These are phyloP conservation scores for Bombycilla garrulus DNA, from an alignment of 2,113 vertebrate species.

Conservation along the genomic window DNA sequence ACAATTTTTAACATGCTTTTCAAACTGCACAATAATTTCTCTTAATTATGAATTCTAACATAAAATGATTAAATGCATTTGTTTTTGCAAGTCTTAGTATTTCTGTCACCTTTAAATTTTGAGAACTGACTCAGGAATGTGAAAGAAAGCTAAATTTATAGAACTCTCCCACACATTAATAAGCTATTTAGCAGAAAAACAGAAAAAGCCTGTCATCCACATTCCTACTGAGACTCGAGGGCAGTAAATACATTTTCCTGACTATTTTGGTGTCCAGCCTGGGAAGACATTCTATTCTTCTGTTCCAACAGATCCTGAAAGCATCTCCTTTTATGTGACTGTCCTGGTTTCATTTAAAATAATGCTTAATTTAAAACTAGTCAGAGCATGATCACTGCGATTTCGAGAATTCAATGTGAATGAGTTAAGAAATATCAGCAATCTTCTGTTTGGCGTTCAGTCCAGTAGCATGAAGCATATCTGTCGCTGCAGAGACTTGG, in stretches of 20 bases:
- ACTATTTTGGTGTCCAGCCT: slow-evolving; percentile 68
- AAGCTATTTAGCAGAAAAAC: slow-evolving; percentile 34
- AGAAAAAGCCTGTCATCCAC: slow-evolving; percentile 19
- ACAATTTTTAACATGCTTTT: slow-evolving; percentile 70
- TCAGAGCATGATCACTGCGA: slow-evolving; percentile 62
- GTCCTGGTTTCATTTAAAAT: slow-evolving; percentile 52
- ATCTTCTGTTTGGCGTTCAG: slow-evolving; percentile 61
- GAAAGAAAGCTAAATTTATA: slow-evolving; percentile 41
- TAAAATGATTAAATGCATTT: slow-evolving; percentile 59
- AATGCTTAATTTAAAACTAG: slow-evolving; percentile 60
- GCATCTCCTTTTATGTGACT: slow-evolving; percentile 50
- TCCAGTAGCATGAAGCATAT: slow-evolving; percentile 67
- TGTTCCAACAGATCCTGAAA: slow-evolving; percentile 64
- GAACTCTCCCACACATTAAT: slow-evolving; percentile 37
- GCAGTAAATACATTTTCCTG: slow-evolving; percentile 66
- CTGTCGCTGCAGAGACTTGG: slow-evolving; percentile 64
- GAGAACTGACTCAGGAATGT: slow-evolving; percentile 44
- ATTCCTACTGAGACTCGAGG: slow-evolving; percentile 55
- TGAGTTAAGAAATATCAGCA: slow-evolving; percentile 66
- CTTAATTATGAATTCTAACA: slow-evolving; percentile 58
- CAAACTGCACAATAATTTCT: slow-evolving; percentile 58
- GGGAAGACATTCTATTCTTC: slow-evolving; percentile 64
- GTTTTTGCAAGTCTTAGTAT: slow-evolving; percentile 39
- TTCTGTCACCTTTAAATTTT: slow-evolving; percentile 28
- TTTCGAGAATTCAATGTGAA: slow-evolving; percentile 71